These are phyloP conservation scores for Alces alces DNA, from an alignment of 2,113 vertebrate genomes.

Conservation along the genomic window DNA sequence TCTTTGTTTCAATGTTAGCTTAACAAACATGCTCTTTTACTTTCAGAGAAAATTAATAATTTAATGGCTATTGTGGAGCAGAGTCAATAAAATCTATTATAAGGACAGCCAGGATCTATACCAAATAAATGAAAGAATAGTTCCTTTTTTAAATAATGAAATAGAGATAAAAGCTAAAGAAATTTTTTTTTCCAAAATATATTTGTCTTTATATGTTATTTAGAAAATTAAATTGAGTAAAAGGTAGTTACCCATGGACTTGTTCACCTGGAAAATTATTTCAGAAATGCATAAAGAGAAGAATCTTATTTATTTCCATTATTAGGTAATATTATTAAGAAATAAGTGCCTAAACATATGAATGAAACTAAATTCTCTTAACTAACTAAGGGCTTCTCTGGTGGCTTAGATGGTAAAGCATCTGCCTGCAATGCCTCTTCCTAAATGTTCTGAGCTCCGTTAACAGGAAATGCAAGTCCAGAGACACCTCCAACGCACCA, in stretches of 20 bases:
- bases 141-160: background rate
- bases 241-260: background rate
- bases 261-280: background rate
- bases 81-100: background rate
- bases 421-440: background rate
- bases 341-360: background rate
- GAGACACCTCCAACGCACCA: background rate
- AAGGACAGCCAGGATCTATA: background rate
- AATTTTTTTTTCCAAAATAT: background rate
- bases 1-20: background rate
- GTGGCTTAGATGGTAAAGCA: too few species aligned
- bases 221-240: background rate
- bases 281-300: background rate
- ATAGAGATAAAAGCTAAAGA: background rate
- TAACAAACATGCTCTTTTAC: background rate
- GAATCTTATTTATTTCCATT: background rate
- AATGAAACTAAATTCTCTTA: background rate
- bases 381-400: background rate
- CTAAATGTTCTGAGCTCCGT: background rate
- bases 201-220: background rate
- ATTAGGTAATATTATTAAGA: background rate
- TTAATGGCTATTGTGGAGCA: background rate
- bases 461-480: background rate
- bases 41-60: background rate
- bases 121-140: background rate